Conservation (phyloP, 2,113 vertebrate genomes). For the Oceanodroma tethys region DNA sequence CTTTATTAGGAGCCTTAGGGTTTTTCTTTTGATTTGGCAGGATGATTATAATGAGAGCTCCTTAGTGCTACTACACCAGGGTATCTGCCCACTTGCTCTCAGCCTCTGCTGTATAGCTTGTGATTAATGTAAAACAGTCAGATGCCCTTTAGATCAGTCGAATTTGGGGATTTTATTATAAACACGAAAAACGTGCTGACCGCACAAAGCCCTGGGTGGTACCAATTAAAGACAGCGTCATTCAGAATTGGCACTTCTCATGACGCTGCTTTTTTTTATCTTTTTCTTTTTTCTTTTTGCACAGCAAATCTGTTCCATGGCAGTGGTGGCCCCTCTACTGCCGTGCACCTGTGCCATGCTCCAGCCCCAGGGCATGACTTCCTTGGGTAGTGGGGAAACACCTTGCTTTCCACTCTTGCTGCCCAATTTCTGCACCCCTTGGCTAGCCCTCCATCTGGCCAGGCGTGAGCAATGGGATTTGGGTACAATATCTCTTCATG, state of each 20-base stretch:
- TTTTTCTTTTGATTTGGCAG: constrained; percentile 67
- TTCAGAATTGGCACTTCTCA: constrained; percentile 22
- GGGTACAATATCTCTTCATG: background rate
- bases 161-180: constrained; percentile 55
- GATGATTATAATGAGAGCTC: constrained; percentile 67
- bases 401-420: background rate
- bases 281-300: background rate
- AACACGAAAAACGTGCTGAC: constrained; percentile 33
- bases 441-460: background rate
- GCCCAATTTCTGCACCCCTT: background rate
- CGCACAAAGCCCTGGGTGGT: constrained; percentile 48
- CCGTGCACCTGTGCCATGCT: background rate
- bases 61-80: constrained; percentile 57
- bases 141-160: constrained; percentile 58
- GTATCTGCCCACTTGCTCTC: constrained; percentile 64
- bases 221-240: constrained; percentile 44
- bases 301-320: background rate
- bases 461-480: background rate
- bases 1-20: constrained; percentile 67
- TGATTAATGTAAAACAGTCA: constrained; percentile 65
- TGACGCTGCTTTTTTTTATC: background rate
- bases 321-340: background rate
- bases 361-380: background rate
- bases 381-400: background rate
- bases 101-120: constrained; percentile 54